These are phyloP conservation scores for Acanthoscelides obtectus DNA, from an alignment of 2,888 invertebrate genomes.

Conservation along the genomic window DNA sequence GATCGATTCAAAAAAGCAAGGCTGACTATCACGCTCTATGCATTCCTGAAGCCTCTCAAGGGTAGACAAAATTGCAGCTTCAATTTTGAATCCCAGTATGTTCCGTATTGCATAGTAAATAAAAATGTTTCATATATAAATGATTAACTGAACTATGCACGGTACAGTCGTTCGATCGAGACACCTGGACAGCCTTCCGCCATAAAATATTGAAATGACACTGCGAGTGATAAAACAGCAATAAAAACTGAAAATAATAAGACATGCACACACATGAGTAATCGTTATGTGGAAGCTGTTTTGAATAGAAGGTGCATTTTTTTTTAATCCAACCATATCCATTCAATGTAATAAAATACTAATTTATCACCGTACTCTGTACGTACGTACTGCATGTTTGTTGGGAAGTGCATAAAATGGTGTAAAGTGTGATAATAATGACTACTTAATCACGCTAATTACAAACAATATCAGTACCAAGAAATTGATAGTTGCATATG, in stretches of 20 bases:
- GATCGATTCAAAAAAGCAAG: too few relatives aligned
- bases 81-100: too few relatives aligned
- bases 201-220: background rate
- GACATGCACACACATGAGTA: background rate
- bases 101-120: too few relatives aligned
- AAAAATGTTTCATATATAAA: too few relatives aligned
- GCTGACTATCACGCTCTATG: too few relatives aligned
- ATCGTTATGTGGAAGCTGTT: background rate
- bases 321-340: background rate
- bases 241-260: background rate
- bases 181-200: background rate
- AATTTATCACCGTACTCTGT: background rate
- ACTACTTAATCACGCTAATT: background rate
- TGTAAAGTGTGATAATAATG: background rate
- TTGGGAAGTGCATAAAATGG: background rate
- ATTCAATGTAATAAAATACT: background rate
- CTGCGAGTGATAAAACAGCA: background rate
- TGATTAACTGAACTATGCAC: too few relatives aligned
- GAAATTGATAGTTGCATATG: background rate
- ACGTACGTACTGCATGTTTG: background rate
- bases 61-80: too few relatives aligned
- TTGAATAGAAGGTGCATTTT: background rate
- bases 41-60: too few relatives aligned
- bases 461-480: background rate
- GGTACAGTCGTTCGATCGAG: background rate